Evolutionary conservation across 2,797 vertebrate species (phyloP).

Genomic region (Philypnodon macrostomus): DNA sequence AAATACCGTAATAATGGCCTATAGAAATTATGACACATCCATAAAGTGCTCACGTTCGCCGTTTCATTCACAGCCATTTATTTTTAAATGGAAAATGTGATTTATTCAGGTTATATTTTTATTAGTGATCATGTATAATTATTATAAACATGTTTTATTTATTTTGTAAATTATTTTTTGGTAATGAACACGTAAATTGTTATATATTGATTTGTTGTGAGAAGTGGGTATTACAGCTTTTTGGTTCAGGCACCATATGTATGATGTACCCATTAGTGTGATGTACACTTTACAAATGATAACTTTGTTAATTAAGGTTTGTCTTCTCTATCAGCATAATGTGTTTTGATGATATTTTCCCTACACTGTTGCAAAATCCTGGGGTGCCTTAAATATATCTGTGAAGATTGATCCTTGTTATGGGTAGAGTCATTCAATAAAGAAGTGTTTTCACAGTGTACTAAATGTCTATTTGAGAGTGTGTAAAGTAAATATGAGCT

Average conservation of each 20-base stretch:
- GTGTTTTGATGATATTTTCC: conserved; percentile 58
- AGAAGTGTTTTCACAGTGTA: conserved; percentile 67
- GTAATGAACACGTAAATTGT: conserved; percentile 4
- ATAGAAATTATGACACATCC: too few relatives aligned
- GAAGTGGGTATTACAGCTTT: conserved; percentile 7
- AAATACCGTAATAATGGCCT: neutral
- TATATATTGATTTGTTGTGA: neutral
- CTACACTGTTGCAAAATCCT: conserved; percentile 84
- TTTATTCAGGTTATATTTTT: conserved; percentile 18
- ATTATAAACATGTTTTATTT: conserved; percentile 20
- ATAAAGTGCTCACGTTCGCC: conserved; percentile 1
- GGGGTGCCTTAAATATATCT: conserved; percentile 93
- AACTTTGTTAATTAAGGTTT: conserved; percentile 2
- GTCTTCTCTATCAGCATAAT: conserved; percentile 4
- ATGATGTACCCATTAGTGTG: too few relatives aligned
- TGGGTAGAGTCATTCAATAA: conserved; percentile 86
- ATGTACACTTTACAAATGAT: too few relatives aligned
- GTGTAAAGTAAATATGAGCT: too few relatives aligned
- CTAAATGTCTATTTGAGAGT: conserved; percentile 20
- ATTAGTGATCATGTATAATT: conserved; percentile 5
- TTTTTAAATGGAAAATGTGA: too few relatives aligned
- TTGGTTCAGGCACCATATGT: conserved; percentile 5
- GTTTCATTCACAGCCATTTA: conserved; percentile 30
- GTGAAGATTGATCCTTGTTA: conserved; percentile 88
- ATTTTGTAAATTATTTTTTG: conserved; percentile 45